phyloP scores from a whole-genome alignment of 2,797 vertebrate genomes.

The Mycteria americana region DNA sequence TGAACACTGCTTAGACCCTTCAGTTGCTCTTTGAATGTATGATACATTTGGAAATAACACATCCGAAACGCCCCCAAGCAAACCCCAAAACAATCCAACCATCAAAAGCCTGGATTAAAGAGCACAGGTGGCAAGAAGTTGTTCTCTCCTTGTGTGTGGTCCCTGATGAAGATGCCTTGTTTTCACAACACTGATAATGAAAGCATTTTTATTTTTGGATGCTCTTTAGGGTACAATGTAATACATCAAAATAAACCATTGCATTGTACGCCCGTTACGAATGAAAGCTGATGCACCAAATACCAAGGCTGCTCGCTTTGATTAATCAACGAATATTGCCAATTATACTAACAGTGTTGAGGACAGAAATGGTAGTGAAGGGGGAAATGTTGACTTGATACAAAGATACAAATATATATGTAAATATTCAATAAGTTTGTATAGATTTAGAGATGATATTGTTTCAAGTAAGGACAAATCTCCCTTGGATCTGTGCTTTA shows the following conservation, averaged over 20 bases:
- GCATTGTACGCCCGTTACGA: neutral
- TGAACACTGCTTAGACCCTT: neutral
- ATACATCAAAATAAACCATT: constrained; percentile 15
- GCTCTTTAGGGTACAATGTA: neutral
- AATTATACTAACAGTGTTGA: neutral
- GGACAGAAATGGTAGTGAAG: neutral
- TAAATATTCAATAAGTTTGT: neutral
- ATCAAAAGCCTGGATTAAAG: neutral
- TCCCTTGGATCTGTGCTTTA: neutral
- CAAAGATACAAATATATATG: neutral
- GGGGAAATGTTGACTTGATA: neutral
- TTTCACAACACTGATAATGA: constrained; percentile 11
- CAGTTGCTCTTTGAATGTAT: neutral
- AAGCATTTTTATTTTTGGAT: constrained; percentile 14
- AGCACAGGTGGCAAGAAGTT: neutral
- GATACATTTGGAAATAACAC: neutral
- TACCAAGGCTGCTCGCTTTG: neutral
- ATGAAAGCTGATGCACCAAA: constrained; percentile 10
- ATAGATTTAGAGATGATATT: neutral
- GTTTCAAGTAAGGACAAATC: neutral
- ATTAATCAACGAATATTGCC: neutral
- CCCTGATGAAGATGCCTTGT: neutral
- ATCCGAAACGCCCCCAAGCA: neutral
- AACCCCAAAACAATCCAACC: neutral
- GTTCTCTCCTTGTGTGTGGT: neutral